phyloP scores from a whole-genome alignment of 2,797 vertebrate species.

The Hybognathus amarus region DNA sequence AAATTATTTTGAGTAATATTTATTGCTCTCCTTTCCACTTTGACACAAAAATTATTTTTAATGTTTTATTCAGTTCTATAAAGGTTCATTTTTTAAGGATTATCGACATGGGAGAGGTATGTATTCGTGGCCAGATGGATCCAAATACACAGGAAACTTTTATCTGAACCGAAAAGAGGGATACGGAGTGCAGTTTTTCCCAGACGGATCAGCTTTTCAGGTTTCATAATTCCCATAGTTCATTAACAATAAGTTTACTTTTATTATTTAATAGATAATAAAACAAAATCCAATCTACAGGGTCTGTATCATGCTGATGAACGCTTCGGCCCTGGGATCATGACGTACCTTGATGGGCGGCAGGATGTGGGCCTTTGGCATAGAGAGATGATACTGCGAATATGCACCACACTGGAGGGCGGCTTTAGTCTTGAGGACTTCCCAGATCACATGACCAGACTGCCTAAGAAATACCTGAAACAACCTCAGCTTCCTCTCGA shows the following conservation, averaged over 20 bases:
- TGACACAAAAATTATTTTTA: not conserved
- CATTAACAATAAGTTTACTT: not conserved
- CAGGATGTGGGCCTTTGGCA: slow-evolving; percentile 89
- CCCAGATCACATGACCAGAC: slow-evolving; percentile 70
- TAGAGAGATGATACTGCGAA: slow-evolving; percentile 74
- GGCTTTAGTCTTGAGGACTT: slow-evolving; percentile 74
- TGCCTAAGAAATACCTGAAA: slow-evolving; percentile 28
- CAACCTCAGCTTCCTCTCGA: slow-evolving; percentile 51
- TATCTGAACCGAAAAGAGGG: slow-evolving; percentile 88
- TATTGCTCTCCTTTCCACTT: not conserved
- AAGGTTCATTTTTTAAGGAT: slow-evolving; percentile 85
- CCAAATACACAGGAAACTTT: slow-evolving; percentile 83
- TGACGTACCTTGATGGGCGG: slow-evolving; percentile 75
- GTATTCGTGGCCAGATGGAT: slow-evolving; percentile 84
- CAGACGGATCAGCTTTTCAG: slow-evolving; percentile 79
- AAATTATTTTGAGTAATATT: not conserved
- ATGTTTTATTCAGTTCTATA: slow-evolving; percentile 75
- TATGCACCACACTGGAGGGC: slow-evolving; percentile 72
- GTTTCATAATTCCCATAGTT: slow-evolving; percentile 66
- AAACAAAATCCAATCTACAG: slow-evolving; percentile 66
- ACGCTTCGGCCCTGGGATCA: slow-evolving; percentile 85
- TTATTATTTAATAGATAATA: not conserved
- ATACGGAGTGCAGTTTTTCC: slow-evolving; percentile 78
- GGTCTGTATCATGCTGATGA: slow-evolving; percentile 83
- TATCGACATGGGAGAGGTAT: slow-evolving; percentile 81